phyloP scores from a whole-genome alignment of 2,797 vertebrate species.

The Clamator glandarius region DNA sequence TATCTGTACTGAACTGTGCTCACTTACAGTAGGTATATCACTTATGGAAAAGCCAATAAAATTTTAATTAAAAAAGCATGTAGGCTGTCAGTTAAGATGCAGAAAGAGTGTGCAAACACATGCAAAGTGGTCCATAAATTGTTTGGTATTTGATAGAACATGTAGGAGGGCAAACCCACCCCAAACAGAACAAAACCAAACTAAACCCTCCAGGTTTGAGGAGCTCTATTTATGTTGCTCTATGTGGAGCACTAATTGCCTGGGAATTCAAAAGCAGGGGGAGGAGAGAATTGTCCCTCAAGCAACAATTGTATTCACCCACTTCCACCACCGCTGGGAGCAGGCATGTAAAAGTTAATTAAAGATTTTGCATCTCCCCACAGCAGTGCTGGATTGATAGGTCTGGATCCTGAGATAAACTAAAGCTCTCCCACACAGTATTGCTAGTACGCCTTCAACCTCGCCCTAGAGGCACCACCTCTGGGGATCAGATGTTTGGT shows the following conservation, averaged over 20 bases:
- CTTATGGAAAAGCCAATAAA: constrained; percentile 71
- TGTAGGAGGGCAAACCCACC: constrained; percentile 11
- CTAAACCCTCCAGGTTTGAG: constrained; percentile 8
- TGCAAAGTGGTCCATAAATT: background rate
- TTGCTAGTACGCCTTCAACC: background rate
- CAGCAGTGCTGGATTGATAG: background rate
- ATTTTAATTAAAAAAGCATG: constrained; percentile 70
- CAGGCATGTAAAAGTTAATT: constrained; percentile 44
- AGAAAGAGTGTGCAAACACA: constrained; percentile 10
- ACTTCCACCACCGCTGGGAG: constrained; percentile 17
- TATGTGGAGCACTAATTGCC: constrained; percentile 10
- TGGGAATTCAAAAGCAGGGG: constrained; percentile 58
- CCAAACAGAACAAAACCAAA: constrained; percentile 14
- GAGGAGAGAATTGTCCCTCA: constrained; percentile 24
- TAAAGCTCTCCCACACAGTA: constrained; percentile 21
- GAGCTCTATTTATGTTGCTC: constrained; percentile 43
- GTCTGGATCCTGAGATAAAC: constrained; percentile 45
- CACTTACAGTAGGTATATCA: constrained; percentile 60
- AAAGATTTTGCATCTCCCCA: constrained; percentile 52
- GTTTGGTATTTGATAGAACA: constrained; percentile 4
- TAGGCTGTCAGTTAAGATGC: constrained; percentile 54
- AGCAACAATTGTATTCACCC: constrained; percentile 42
- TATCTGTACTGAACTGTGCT: constrained; percentile 57
- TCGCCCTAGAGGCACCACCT: background rate
- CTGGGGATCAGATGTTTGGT: background rate